These are phyloP conservation scores for Asarcornis scutulata DNA, from an alignment of 2,113 vertebrate genomes.

Conservation along the genomic window DNA sequence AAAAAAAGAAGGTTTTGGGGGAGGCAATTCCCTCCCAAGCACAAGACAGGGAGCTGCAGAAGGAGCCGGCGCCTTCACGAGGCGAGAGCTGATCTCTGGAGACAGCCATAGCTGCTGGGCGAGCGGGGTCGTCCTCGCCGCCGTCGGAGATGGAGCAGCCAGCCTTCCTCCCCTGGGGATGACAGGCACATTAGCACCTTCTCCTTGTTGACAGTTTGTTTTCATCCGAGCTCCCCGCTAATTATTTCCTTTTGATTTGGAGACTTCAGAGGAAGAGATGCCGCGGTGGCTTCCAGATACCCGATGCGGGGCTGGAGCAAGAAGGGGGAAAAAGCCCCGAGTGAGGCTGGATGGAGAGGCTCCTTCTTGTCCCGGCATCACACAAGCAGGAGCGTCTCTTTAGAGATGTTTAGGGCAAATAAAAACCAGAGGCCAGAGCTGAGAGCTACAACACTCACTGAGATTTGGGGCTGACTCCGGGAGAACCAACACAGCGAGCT, in stretches of 20 bases:
- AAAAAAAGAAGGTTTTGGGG: not conserved
- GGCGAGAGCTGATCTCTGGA: not conserved
- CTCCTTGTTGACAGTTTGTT: conserved; percentile 47
- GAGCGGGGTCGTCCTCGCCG: not conserved
- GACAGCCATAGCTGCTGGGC: not conserved
- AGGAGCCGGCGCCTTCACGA: rapidly evolving
- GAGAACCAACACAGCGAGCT: not conserved
- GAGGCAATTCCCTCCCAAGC: not conserved
- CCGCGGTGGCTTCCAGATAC: rapidly evolving
- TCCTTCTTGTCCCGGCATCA: not conserved
- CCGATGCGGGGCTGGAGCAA: not conserved
- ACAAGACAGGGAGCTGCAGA: not conserved
- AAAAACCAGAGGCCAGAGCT: not conserved
- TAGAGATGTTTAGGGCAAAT: not conserved
- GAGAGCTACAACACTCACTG: rapidly evolving
- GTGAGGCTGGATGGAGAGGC: not conserved
- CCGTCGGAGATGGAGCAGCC: rapidly evolving
- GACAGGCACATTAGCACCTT: conserved; percentile 52
- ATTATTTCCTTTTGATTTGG: conserved; percentile 49
- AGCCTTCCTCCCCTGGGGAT: not conserved
- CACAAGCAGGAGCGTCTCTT: not conserved
- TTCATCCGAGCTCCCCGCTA: not conserved
- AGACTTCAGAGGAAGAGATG: not conserved
- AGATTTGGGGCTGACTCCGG: rapidly evolving
- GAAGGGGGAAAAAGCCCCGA: not conserved